These are phyloP conservation scores for Hydrocynus forskahlii DNA, from an alignment of 2,797 vertebrate species.

Conservation along the genomic window DNA sequence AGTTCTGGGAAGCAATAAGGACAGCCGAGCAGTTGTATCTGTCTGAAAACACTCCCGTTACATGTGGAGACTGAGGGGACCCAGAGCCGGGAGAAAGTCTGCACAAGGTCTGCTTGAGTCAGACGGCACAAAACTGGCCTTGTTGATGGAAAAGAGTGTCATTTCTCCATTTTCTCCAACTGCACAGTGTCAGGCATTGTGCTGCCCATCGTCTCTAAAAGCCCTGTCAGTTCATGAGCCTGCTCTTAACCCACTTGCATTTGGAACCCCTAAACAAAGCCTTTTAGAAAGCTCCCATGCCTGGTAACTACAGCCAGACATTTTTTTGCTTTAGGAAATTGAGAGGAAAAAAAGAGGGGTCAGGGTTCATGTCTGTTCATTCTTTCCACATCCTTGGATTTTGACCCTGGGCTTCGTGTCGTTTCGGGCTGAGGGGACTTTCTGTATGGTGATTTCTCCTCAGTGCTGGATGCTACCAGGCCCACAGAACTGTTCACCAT, in stretches of 20 bases:
- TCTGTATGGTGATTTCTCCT: slow-evolving; percentile 43
- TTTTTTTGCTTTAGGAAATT: slow-evolving; percentile 49
- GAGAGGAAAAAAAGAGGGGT: slow-evolving; percentile 48
- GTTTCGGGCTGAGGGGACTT: slow-evolving; percentile 60
- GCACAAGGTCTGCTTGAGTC: slow-evolving; percentile 56
- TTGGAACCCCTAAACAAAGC: slow-evolving; percentile 64
- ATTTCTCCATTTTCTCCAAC: slow-evolving; percentile 36
- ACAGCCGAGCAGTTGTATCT: slow-evolving; percentile 39
- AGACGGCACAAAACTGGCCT: slow-evolving; percentile 66
- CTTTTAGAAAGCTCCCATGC: slow-evolving; percentile 62
- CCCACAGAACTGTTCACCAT: slow-evolving; percentile 29
- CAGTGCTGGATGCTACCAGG: slow-evolving; percentile 35
- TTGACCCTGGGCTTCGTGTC: slow-evolving; percentile 53
- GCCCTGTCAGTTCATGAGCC: slow-evolving; percentile 38
- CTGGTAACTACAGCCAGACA: slow-evolving; percentile 56
- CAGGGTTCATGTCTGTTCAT: slow-evolving; percentile 55
- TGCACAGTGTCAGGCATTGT: slow-evolving; percentile 68
- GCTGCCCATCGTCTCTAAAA: slow-evolving; percentile 25
- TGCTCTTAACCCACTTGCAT: slow-evolving; percentile 58
- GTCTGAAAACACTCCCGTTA: slow-evolving; percentile 38
- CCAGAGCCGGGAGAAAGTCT: slow-evolving; percentile 54
- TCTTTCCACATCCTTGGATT: slow-evolving; percentile 52
- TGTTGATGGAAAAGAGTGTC: slow-evolving; percentile 61
- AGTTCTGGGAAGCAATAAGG: slow-evolving; percentile 37
- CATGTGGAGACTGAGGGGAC: slow-evolving; percentile 52